Conservation (phyloP, 2,888 invertebrate genomes). For the Hanleya hanleyi region DNA sequence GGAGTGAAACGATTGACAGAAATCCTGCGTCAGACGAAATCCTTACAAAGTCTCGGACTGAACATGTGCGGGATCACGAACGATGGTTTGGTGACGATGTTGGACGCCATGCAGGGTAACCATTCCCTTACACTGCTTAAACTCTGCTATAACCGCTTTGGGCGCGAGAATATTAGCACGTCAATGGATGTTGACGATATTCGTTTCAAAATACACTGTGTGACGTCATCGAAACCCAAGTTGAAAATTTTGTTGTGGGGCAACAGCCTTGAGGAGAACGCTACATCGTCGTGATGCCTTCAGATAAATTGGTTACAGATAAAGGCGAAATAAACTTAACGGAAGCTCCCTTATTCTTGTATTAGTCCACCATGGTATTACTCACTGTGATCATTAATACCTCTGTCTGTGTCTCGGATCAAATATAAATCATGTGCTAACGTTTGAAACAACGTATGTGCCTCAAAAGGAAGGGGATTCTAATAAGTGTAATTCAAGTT, state of each 20-base stretch:
- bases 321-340: no score
- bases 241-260: conserved; percentile 70
- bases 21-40: conserved; percentile 60
- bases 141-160: conserved; percentile 69
- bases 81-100: conserved; percentile 62
- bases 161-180: conserved; percentile 53
- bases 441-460: no score
- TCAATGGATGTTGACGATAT: conserved; percentile 62
- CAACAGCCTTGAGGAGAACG: conserved; percentile 63
- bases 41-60: conserved; percentile 61
- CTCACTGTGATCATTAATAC: no score
- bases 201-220: conserved; percentile 62
- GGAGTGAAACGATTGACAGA: conserved; percentile 61
- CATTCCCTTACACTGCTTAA: conserved; percentile 62
- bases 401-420: no score
- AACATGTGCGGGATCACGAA: conserved; percentile 71
- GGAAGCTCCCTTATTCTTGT: no score
- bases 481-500: no score
- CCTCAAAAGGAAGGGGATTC: no score
- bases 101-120: conserved; percentile 66
- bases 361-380: no score
- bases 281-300: no score
- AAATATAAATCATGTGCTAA: no score
- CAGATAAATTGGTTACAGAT: no score
- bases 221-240: conserved; percentile 67